Conservation (phyloP, 2,888 invertebrate species). For the Ophion costatus region DNA sequence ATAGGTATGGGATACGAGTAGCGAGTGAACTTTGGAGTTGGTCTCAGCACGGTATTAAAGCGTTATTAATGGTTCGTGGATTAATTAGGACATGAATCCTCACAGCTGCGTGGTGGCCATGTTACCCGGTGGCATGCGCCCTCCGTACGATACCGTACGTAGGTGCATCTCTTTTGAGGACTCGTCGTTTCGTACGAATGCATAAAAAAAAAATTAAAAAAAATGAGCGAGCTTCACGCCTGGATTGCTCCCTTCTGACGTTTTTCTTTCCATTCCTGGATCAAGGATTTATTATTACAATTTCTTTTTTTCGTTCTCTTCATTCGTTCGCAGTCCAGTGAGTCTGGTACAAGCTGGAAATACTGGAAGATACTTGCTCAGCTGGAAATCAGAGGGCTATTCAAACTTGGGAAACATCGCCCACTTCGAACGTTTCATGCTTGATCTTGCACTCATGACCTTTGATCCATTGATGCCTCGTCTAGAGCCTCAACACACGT, state of each 20-base stretch:
- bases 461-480: background rate
- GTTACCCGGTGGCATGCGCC: constrained; percentile 29
- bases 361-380: background rate
- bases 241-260: background rate
- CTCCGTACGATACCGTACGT: constrained; percentile 30
- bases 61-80: constrained; percentile 70
- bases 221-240: background rate
- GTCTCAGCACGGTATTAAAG: constrained; percentile 67
- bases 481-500: constrained; percentile 11
- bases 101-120: constrained; percentile 29
- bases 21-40: constrained; percentile 65
- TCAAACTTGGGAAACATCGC: constrained; percentile 9
- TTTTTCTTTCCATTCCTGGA: constrained; percentile 4
- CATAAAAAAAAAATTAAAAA: background rate
- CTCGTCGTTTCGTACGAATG: background rate
- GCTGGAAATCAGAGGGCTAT: constrained; percentile 23
- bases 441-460: background rate
- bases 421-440: background rate
- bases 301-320: constrained; percentile 1
- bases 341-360: constrained; percentile 5
- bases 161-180: constrained; percentile 27
- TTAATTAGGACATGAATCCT: constrained; percentile 71
- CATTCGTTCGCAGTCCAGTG: background rate
- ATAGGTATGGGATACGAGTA: constrained; percentile 27
- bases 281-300: background rate